Base-by-base conservation (phyloP, 92 coral and sea anemone genomes). In the Muricea muricata region DNA sequence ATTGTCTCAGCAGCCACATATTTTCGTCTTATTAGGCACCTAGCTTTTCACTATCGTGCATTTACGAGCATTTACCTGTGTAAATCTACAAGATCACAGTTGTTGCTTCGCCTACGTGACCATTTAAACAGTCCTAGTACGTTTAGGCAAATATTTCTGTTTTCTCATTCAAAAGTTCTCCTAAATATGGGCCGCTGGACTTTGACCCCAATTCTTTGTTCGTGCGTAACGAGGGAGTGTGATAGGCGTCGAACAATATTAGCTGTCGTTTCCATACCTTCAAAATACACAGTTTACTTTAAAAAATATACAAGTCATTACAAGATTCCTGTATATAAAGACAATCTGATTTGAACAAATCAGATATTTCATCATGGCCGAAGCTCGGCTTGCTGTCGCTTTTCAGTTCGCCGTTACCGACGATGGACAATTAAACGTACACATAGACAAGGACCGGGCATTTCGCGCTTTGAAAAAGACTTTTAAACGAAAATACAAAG, bases 321-420 rank as follows among this genome's bases (percentile, higher is more conserved):
- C 21, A 0, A n/a, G 18, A 63, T n/a, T n/a, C n/a, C n/a, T n/a
- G n/a, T 28, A 28, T 63, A 63, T 29, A 63, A 12, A 28, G 70
- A 11, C 17, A 32, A 32, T 32, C 37, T 63, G 20, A 18, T 26
- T 28, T 30, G 1, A 28, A 63, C 15, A 4, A 60, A 17, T n/a
- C 37, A 63, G 37, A 6, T 28, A 34, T 1, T 26, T 3, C 30
- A 12, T 23, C 14, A 94, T 96, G 99, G 99, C 99, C 21, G 99
- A 96, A 96, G 99, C 99, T 29, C 88, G 99, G 50, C 97, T 96
- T 65, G 98, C 97, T 30, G 99, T 96, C 0, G 99, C 94, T 28
- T 92, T 96, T 72, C 99, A 96, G 80, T 86, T 96, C 55, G 97
- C 93, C 83, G 97, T 96, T 23, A 92, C 94, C 20, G 99, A 96